Evolutionary conservation across 2,113 vertebrate genomes (phyloP).

Genomic region (Prinia subflava): DNA sequence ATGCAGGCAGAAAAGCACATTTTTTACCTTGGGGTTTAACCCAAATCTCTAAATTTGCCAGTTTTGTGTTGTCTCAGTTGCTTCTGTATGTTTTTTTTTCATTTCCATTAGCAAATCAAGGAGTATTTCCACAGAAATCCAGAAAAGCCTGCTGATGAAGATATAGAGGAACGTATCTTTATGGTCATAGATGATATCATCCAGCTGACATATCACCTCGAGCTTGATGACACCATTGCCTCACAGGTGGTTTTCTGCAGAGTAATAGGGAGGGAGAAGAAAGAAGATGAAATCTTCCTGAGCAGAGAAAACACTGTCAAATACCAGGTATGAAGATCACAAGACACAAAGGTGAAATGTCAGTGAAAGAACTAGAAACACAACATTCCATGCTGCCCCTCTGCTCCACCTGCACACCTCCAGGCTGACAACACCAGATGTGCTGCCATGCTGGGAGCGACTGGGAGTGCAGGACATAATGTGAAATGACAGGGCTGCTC

Average conservation of each 20-base stretch:
- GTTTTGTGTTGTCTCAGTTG: neutral
- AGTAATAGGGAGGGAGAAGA: slow-evolving; percentile 47
- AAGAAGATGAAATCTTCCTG: slow-evolving; percentile 62
- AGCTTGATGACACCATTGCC: slow-evolving; percentile 71
- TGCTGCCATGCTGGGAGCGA: neutral
- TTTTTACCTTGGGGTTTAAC: neutral
- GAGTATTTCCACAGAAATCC: slow-evolving; percentile 84
- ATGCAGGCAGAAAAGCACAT: neutral
- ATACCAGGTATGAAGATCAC: slow-evolving; percentile 73
- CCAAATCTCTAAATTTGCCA: neutral
- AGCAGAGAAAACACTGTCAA: slow-evolving; percentile 71
- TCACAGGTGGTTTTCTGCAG: slow-evolving; percentile 78
- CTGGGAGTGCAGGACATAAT: accelerated
- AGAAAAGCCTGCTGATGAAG: slow-evolving; percentile 75
- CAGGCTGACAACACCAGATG: neutral
- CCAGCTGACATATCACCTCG: slow-evolving; percentile 81
- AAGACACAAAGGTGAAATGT: neutral
- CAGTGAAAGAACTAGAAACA: neutral
- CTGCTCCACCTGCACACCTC: neutral
- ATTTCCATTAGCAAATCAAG: slow-evolving; percentile 77
- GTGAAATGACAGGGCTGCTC: neutral
- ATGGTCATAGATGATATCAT: slow-evolving; percentile 69
- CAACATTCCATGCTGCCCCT: neutral
- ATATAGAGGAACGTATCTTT: slow-evolving; percentile 82
- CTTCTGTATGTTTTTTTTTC: neutral